Percentiles rank a stretch among this genome's conserved stretches.
Conservation (phyloP, 2,888 invertebrate genomes). For the Rhopalosiphum nymphaeae region DNA sequence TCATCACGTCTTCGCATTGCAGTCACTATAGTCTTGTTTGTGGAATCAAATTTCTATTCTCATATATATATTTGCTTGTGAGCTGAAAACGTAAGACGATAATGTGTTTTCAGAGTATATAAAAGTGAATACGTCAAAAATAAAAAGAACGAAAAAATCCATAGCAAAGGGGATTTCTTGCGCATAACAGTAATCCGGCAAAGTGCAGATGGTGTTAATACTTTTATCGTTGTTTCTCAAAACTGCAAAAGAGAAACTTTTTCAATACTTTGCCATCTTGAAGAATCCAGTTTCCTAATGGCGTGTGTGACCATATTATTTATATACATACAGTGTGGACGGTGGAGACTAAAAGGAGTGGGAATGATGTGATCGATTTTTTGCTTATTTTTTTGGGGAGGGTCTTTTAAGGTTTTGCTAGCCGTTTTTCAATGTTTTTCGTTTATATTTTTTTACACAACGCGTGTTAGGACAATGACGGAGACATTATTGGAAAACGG, state of each 20-base stretch:
- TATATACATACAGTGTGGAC: background rate
- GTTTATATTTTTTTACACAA: background rate
- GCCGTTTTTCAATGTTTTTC: background rate
- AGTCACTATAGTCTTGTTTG: background rate
- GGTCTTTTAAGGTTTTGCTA: background rate
- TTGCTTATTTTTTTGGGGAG: background rate
- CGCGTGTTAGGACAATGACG: background rate
- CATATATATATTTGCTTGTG: slow-evolving; percentile 13
- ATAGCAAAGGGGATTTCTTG: background rate
- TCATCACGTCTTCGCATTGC: background rate
- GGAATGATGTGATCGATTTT: background rate
- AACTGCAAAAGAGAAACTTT: slow-evolving; percentile 47
- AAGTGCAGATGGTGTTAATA: slow-evolving; percentile 63
- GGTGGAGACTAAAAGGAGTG: background rate
- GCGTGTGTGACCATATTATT: background rate
- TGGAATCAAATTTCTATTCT: slow-evolving; percentile 46
- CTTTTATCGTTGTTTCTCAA: slow-evolving; percentile 58
- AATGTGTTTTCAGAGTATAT: slow-evolving; percentile 36
- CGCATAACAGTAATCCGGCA: slow-evolving; percentile 56
- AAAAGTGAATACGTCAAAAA: slow-evolving; percentile 41
- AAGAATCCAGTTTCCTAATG: slow-evolving; percentile 50
- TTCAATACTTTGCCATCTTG: slow-evolving; percentile 44
- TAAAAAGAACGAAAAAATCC: background rate
- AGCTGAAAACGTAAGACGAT: slow-evolving; percentile 45
- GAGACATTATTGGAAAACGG: slow-evolving; percentile 22